These are phyloP conservation scores for Aleadryas rufinucha DNA, from an alignment of 2,113 vertebrate species.

Conservation along the genomic window DNA sequence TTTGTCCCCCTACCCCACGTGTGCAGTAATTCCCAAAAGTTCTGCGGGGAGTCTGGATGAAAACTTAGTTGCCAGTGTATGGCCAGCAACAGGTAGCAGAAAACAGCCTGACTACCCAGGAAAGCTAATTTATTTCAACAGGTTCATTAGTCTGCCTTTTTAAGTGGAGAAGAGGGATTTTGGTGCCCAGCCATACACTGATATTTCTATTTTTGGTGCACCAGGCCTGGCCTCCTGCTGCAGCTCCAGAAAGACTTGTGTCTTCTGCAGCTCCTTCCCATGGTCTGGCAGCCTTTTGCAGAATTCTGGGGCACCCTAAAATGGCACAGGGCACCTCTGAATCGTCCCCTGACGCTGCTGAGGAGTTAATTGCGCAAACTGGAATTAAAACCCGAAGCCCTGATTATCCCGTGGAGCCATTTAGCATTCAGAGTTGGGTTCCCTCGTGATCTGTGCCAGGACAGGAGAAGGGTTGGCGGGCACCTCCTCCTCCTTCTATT, in stretches of 20 bases:
- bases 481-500: neutral
- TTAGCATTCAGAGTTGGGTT: neutral
- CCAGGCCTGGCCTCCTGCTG: neutral
- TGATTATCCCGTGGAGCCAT: neutral
- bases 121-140: neutral
- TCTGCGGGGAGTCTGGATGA: neutral
- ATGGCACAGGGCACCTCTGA: neutral
- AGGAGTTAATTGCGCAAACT: neutral
- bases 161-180: neutral
- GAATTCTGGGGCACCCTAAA: neutral
- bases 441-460: neutral
- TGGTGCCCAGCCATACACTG: neutral
- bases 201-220: neutral
- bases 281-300: neutral
- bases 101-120: neutral
- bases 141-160: neutral
- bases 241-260: neutral
- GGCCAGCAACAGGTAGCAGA: neutral
- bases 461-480: neutral
- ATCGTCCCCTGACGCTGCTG: neutral
- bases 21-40: neutral
- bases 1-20: rapidly evolving
- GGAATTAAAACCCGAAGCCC: neutral
- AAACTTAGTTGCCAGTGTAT: neutral
- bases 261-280: neutral